phyloP scores from a whole-genome alignment of 1,140 invertebrate genomes.

The Eulimnadia texana region DNA sequence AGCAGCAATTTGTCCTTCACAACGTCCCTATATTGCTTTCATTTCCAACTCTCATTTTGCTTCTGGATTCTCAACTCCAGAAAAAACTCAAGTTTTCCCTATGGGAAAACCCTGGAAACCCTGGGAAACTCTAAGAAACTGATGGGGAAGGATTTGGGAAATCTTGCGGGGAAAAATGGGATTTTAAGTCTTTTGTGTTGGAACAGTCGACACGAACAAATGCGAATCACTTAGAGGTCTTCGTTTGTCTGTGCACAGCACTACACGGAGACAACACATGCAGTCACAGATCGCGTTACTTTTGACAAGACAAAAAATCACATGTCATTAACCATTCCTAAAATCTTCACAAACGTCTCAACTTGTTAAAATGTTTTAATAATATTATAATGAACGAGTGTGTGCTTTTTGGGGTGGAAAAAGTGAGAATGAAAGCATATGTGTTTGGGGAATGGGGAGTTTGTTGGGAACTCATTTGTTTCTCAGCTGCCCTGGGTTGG shows the following conservation, averaged over 20 bases:
- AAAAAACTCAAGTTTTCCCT: not conserved
- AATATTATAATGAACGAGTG: no score
- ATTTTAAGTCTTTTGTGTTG: no score
- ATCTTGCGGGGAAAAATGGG: no score
- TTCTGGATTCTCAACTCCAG: not conserved
- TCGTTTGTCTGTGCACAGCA: not conserved
- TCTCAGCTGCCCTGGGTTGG: not conserved
- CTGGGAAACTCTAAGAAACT: no score
- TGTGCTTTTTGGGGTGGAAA: not conserved
- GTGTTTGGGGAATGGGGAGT: no score
- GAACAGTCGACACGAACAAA: not conserved
- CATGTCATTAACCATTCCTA: not conserved
- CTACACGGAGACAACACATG: no score
- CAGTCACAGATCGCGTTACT: no score
- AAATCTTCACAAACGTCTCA: not conserved
- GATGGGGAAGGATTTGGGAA: no score
- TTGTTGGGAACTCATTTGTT: not conserved
- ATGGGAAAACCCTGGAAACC: no score
- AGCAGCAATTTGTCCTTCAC: not conserved
- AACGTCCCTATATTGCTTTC: not conserved
- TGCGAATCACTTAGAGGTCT: not conserved
- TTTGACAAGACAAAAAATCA: not conserved
- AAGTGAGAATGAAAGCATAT: not conserved
- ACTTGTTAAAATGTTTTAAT: not conserved
- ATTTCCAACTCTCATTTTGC: not conserved